Conservation (phyloP, 2,113 vertebrate species). For the Petaurus breviceps region DNA sequence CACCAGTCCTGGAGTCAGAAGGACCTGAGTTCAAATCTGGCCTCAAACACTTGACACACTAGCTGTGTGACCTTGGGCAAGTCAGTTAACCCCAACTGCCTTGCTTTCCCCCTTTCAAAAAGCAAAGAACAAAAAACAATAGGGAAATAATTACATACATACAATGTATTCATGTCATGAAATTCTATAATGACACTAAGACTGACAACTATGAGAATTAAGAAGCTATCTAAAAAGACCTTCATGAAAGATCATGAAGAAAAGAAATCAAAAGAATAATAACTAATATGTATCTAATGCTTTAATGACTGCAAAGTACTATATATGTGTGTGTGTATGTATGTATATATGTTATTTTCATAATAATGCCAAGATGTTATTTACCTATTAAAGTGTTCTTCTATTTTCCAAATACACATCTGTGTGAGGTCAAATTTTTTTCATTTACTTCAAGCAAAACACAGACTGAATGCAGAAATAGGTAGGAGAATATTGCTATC, state of each 20-base stretch:
- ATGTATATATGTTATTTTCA: neutral
- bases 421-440: neutral
- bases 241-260: neutral
- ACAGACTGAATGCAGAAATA: neutral
- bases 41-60: too few relatives aligned
- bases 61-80: too few relatives aligned
- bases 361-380: neutral
- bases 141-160: neutral
- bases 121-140: neutral
- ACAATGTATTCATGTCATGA: neutral
- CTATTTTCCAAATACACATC: neutral
- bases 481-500: neutral
- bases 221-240: neutral
- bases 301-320: neutral
- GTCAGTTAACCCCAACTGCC: too few relatives aligned
- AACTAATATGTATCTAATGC: neutral
- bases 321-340: neutral
- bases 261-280: neutral
- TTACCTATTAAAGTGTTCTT: neutral
- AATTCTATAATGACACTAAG: neutral
- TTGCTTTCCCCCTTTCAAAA: too few relatives aligned
- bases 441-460: neutral
- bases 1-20: too few relatives aligned
- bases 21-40: too few relatives aligned
- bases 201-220: neutral